Conservation (phyloP, 2,797 vertebrate genomes). For the Hypotaenidia okinawae region DNA sequence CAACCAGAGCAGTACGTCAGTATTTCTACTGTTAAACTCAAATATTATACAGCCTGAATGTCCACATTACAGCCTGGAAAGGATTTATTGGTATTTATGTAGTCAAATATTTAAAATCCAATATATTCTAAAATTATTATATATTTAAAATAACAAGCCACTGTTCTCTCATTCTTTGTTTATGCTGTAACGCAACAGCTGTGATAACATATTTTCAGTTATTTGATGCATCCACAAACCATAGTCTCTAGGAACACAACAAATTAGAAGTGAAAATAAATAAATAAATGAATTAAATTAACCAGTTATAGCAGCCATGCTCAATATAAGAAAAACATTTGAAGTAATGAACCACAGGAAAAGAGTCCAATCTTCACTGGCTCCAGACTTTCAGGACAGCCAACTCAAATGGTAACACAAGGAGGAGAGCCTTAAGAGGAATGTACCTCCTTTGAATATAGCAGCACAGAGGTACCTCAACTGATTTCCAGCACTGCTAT, state of each 20-base stretch:
- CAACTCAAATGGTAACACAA: background rate
- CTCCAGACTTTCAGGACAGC: background rate
- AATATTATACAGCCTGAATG: background rate
- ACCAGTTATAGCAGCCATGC: background rate
- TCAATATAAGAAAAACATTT: background rate
- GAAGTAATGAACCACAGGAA: background rate
- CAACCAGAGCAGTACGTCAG: background rate
- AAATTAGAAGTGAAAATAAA: conserved; percentile 58
- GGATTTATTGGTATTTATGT: background rate
- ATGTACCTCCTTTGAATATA: background rate
- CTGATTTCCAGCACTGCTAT: background rate
- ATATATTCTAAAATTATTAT: background rate
- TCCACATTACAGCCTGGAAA: background rate
- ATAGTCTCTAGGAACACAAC: conserved; percentile 5
- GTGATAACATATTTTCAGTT: conserved; percentile 49
- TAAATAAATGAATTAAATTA: conserved; percentile 21
- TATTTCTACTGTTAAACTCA: background rate
- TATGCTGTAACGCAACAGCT: conserved; percentile 25
- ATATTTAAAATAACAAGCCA: conserved; percentile 11
- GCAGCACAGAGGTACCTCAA: background rate
- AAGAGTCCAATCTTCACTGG: background rate
- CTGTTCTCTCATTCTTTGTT: conserved; percentile 28
- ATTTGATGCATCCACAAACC: conserved; percentile 35
- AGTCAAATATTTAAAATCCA: background rate
- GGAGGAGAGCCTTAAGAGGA: background rate